These are phyloP conservation scores for Zaprionus inermis DNA, from an alignment of 1,140 invertebrate genomes.

Conservation along the genomic window DNA sequence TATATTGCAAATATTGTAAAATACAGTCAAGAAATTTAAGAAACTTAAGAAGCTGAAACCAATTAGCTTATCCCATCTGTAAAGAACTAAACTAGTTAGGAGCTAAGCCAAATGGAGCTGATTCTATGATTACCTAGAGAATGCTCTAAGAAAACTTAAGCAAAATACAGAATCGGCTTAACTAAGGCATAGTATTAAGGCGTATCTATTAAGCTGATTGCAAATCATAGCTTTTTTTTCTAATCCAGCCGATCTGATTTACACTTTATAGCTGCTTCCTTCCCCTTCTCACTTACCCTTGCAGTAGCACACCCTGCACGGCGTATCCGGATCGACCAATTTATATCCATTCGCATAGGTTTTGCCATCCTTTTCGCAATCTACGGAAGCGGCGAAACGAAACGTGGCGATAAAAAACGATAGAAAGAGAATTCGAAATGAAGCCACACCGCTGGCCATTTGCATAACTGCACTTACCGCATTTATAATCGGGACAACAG, in stretches of 20 bases:
- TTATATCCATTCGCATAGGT: conserved; percentile 91
- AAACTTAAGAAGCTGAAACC: too few species aligned
- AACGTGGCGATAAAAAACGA: not conserved
- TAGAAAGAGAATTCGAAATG: conserved; percentile 23
- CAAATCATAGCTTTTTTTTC: not conserved
- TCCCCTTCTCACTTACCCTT: conserved; percentile 84
- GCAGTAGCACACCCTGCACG: conserved; percentile 92
- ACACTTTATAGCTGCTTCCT: not conserved
- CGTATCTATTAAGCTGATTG: too few species aligned
- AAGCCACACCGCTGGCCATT: conserved; percentile 35
- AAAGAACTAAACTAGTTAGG: too few species aligned
- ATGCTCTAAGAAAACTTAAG: not conserved
- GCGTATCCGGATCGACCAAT: conserved; percentile 88
- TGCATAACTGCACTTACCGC: conserved; percentile 86
- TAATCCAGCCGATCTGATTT: not conserved
- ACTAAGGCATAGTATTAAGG: not conserved
- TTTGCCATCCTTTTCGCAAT: conserved; percentile 90
- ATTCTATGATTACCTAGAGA: too few species aligned
- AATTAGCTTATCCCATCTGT: too few species aligned
- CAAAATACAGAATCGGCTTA: not conserved
- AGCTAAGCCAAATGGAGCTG: too few species aligned
- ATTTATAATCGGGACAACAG: conserved; percentile 92
- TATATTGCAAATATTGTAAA: too few species aligned
- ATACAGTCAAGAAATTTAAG: too few species aligned
- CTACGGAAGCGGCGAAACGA: conserved; percentile 82